A percentile compares a stretch with the other conserved stretches of the same genome.
Evolutionary conservation across 2,113 vertebrate genomes (phyloP).

Genomic region (Tachysurus vachellii): DNA sequence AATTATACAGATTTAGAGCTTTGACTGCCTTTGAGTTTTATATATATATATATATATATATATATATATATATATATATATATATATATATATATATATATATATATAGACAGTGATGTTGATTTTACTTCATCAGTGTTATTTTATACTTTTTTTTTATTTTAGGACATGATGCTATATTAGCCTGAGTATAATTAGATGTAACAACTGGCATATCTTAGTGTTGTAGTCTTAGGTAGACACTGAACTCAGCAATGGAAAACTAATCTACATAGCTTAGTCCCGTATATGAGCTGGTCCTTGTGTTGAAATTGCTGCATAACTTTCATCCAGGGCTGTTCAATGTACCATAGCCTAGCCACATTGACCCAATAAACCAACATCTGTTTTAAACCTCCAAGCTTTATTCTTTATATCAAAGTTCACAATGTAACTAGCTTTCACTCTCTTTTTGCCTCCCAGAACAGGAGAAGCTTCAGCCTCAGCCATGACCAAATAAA

Average conservation of each 20-base stretch:
- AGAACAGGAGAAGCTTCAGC: constrained; percentile 47
- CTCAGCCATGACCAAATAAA: constrained; percentile 82
- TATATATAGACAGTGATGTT: background rate
- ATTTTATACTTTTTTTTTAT: background rate
- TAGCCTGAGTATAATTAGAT: background rate
- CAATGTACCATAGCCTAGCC: background rate
- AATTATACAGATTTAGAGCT: background rate
- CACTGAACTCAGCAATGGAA: background rate
- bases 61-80: too few species aligned
- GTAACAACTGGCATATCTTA: background rate
- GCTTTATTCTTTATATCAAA: constrained; percentile 14
- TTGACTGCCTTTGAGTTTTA: background rate
- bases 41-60: background rate
- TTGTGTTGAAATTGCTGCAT: background rate
- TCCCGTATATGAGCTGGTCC: background rate
- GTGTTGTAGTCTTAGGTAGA: background rate
- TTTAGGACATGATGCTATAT: background rate
- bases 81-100: too few species aligned
- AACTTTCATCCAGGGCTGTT: background rate
- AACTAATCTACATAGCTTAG: background rate
- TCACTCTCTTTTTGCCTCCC: constrained; percentile 40
- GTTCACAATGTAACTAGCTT: constrained; percentile 20
- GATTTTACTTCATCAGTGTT: background rate
- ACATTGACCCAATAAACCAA: constrained; percentile 27
- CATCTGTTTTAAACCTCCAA: constrained; percentile 26